phyloP scores from a whole-genome alignment of 2,888 invertebrate species.

The Caenorhabditis afra region DNA sequence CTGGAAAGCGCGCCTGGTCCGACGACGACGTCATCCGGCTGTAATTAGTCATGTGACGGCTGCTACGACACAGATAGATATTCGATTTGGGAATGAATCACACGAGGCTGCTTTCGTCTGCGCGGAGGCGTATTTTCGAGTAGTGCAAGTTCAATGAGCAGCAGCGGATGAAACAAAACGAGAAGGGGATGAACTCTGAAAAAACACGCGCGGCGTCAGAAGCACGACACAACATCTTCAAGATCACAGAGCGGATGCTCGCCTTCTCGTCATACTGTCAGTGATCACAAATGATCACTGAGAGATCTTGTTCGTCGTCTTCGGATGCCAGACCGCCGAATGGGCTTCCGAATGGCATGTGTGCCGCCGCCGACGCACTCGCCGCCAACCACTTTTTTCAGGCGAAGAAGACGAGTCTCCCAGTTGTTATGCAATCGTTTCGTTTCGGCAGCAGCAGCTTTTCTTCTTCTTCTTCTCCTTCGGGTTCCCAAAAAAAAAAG shows the following conservation, averaged over 20 bases:
- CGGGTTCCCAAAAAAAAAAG: no score
- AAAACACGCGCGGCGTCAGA: not conserved
- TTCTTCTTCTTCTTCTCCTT: not conserved
- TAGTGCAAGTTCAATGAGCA: conserved; percentile 25
- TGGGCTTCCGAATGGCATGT: conserved; percentile 22
- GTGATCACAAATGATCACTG: not conserved
- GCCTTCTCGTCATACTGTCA: not conserved
- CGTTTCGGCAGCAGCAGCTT: conserved; percentile 1
- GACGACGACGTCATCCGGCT: conserved; percentile 9
- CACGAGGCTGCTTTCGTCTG: not conserved
- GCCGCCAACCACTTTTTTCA: conserved; percentile 15
- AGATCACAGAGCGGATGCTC: conserved; percentile 10
- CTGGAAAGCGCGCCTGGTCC: not conserved
- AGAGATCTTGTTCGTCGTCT: not conserved
- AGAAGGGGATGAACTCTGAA: conserved; percentile 14
- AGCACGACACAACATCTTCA: not conserved
- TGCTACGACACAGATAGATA: not conserved
- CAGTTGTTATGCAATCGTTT: conserved; percentile 27
- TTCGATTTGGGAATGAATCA: conserved; percentile 18
- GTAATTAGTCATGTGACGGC: not conserved
- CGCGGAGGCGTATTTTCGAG: conserved; percentile 19
- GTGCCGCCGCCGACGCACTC: conserved; percentile 7
- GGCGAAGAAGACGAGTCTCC: conserved; percentile 6
- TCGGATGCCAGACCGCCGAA: conserved; percentile 13
- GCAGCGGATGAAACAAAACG: conserved; percentile 5